Percentiles rank a stretch among this genome's conserved stretches.
Conservation (phyloP, 35 echinoderm and acorn worm species). For the Apostichopus japonicus region DNA sequence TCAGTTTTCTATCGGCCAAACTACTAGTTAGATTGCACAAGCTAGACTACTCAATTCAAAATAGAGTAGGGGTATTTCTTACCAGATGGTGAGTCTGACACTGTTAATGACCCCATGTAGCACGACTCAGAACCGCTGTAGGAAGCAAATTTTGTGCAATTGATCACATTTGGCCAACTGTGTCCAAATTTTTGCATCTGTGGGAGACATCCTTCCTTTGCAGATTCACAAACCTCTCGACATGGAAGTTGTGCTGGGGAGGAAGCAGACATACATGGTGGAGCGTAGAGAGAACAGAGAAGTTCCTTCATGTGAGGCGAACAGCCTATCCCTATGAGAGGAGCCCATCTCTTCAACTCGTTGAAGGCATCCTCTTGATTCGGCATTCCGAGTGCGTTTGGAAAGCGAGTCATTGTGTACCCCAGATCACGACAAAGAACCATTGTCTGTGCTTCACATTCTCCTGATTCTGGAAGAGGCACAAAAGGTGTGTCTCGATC, state of each 20-base stretch:
- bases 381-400: conserved; percentile 1
- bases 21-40: too few relatives aligned
- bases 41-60: too few relatives aligned
- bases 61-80: background rate
- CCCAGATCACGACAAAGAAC: conserved; percentile 3
- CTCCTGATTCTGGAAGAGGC: conserved; percentile 11
- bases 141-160: conserved; percentile 32
- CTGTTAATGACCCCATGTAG: conserved; percentile 29
- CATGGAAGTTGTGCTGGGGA: conserved; percentile 17
- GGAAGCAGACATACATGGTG: conserved; percentile 24
- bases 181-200: conserved; percentile 4
- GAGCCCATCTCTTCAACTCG: conserved; percentile 43
- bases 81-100: background rate
- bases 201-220: conserved; percentile 19
- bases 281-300: conserved; percentile 41
- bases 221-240: conserved; percentile 37
- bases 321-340: conserved; percentile 26
- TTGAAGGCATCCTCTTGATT: background rate
- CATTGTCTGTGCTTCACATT: conserved; percentile 24
- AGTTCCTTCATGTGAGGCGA: conserved; percentile 49
- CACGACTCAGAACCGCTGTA: background rate
- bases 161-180: conserved; percentile 16
- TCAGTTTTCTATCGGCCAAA: too few relatives aligned
- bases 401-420: conserved; percentile 32
- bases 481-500: background rate